Conservation (phyloP, 1,140 invertebrate species). For the Akabosia matsudoensis region DNA sequence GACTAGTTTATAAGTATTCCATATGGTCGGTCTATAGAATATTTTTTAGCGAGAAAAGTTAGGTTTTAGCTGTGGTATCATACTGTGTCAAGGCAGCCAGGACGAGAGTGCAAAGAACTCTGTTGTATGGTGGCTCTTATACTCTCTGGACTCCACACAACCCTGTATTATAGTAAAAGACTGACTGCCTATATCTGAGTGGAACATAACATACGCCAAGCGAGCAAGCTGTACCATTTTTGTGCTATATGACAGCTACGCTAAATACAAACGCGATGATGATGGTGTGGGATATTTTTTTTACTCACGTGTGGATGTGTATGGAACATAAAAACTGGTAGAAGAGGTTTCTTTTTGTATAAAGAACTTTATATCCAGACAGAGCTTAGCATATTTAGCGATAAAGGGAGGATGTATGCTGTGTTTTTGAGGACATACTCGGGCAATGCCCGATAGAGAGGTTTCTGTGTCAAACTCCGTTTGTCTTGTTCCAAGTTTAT, state of each 20-base stretch:
- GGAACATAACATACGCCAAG: too few species aligned
- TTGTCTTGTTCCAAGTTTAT: neutral
- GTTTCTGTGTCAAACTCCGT: conserved; percentile 12
- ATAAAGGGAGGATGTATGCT: neutral
- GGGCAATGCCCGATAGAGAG: conserved; percentile 23
- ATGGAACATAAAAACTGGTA: neutral
- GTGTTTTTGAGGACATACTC: conserved; percentile 17
- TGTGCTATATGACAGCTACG: too few species aligned
- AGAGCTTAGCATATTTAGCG: neutral
- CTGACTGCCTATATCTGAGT: too few species aligned
- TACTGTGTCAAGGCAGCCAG: conserved; percentile 19
- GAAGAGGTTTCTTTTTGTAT: neutral
- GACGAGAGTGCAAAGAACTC: conserved; percentile 19
- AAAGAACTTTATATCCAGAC: too few species aligned
- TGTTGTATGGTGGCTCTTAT: neutral
- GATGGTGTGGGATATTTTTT: neutral
- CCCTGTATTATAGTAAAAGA: too few species aligned
- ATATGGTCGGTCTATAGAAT: neutral
- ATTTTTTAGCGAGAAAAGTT: neutral
- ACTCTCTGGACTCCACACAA: conserved; percentile 1
- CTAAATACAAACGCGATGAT: too few species aligned
- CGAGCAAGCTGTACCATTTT: too few species aligned
- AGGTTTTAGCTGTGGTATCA: neutral
- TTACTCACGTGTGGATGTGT: neutral
- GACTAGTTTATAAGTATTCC: too few species aligned